Evolutionary conservation across 2,888 invertebrate genomes (phyloP), one percentile per base, ranked within the genome.

Genomic region (Papilio protenor): DNA sequence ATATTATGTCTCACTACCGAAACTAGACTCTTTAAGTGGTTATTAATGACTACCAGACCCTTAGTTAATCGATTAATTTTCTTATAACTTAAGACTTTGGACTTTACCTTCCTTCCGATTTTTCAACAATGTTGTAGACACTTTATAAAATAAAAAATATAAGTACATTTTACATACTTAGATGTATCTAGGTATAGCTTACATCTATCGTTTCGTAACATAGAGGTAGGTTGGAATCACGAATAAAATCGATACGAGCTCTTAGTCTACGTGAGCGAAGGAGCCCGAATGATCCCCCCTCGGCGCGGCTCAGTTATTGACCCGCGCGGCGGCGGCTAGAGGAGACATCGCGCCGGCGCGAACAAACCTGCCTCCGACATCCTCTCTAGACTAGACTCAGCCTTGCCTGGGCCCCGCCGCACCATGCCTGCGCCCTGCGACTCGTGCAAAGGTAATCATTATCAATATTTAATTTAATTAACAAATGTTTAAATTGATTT

Each of bases 341-440:
- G 85, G 85, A 80, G 85, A 82, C 80, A 84, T 82, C 79, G 80
- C 81, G 83, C 78, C 81, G 87, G 91, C 90, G 92, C 92, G 92
- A 90, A 91, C 90, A 88, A 85, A 84, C 81, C 80, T 77, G 79
- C 47, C 82, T 81, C 75, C 82, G 16, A 49, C 18, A 21, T 72
- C 45, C 61, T 75, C 40, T 23, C 49, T 70, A 83, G 82, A 84
- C 84, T 83, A 84, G 87, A 84, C 85, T 85, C 79, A 81, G 82
- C 81, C 82, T 82, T 81, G 83, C 79, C 77, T 79, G 80, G 82
- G 79, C 79, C 81, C 87, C 83, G 81, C 78, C 79, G 81, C 83
- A 84, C 85, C 81, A 92, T 94, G 94, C 94, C 94, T 84, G 92
- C 93, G 45, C 94, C 94, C 80, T 94, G 94, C 80, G 94, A 94